phyloP scores from a whole-genome alignment of 2,797 vertebrate genomes.

The Pseudocheirus occidentalis region DNA sequence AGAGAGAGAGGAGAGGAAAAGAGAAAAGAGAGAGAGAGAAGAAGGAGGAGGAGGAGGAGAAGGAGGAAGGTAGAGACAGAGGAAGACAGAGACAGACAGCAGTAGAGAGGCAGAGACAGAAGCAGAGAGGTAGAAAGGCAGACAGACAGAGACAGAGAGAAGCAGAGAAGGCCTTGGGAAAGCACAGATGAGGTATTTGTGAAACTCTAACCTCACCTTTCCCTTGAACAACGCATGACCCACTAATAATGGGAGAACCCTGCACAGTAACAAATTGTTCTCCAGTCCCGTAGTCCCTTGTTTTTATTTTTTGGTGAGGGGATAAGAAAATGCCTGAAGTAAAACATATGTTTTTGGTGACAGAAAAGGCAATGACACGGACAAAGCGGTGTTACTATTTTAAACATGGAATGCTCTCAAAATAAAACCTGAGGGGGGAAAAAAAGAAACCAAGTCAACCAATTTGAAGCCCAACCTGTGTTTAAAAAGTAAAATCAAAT shows the following conservation, averaged over 20 bases:
- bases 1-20: background rate
- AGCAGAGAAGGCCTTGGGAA: background rate
- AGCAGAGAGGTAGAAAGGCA: too few species aligned
- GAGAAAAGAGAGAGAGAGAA: background rate
- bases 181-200: slow-evolving; percentile 5
- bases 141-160: background rate
- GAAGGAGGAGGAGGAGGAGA: background rate
- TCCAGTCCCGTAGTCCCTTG: background rate
- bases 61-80: too few species aligned
- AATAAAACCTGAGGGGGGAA: slow-evolving; percentile 43
- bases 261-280: background rate
- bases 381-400: background rate
- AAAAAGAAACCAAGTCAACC: slow-evolving; percentile 6
- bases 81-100: background rate
- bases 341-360: slow-evolving; percentile 48
- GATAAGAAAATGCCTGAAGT: slow-evolving; percentile 32
- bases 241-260: slow-evolving; percentile 1
- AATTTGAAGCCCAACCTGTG: slow-evolving; percentile 43
- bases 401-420: slow-evolving; percentile 31
- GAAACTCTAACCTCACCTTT: background rate
- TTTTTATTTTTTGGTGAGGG: background rate
- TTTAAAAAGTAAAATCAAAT: slow-evolving; percentile 64
- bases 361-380: slow-evolving; percentile 39
- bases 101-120: too few species aligned
- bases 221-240: background rate